These are phyloP conservation scores for Umimayanthus kanabou DNA, from an alignment of 92 coral and sea anemone species.

Conservation along the genomic window DNA sequence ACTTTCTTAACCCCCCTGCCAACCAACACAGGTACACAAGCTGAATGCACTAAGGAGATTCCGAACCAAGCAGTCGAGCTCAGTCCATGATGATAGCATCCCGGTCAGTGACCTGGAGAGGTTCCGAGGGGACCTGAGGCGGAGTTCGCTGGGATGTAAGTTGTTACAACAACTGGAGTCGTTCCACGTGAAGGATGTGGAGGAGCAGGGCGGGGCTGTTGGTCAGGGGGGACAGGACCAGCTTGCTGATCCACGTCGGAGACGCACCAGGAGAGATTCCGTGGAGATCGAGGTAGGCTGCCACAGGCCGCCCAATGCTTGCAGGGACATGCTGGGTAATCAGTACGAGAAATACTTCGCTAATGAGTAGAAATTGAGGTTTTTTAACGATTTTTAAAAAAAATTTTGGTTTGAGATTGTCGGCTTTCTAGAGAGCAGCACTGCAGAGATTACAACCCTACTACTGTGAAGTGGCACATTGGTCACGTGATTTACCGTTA, in stretches of 20 bases:
- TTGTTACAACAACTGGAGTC: constrained; percentile 64
- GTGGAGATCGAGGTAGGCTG: constrained; percentile 13
- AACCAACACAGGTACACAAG: constrained; percentile 9
- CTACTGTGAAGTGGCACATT: no score
- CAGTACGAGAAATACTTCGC: no score
- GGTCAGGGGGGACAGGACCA: neutral
- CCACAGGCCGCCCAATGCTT: neutral
- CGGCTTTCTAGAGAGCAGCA: no score
- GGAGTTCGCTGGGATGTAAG: constrained; percentile 61
- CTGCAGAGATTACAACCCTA: no score
- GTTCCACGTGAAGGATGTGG: constrained; percentile 8
- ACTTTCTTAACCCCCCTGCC: neutral
- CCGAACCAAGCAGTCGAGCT: neutral
- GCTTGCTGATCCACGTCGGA: neutral
- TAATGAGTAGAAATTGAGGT: no score
- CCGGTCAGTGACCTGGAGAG: constrained; percentile 43
- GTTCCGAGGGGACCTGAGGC: constrained; percentile 48
- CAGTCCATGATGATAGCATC: constrained; percentile 44
- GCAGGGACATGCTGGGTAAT: no score
- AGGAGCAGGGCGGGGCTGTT: neutral
- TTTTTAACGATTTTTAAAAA: no score
- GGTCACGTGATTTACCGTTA: no score
- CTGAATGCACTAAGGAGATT: neutral
- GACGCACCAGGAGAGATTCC: constrained; percentile 10
- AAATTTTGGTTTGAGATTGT: no score